Evolutionary conservation across 1,140 invertebrate species (phyloP), one percentile per base, ranked within the genome.

Genomic region (Drosophila azteca): DNA sequence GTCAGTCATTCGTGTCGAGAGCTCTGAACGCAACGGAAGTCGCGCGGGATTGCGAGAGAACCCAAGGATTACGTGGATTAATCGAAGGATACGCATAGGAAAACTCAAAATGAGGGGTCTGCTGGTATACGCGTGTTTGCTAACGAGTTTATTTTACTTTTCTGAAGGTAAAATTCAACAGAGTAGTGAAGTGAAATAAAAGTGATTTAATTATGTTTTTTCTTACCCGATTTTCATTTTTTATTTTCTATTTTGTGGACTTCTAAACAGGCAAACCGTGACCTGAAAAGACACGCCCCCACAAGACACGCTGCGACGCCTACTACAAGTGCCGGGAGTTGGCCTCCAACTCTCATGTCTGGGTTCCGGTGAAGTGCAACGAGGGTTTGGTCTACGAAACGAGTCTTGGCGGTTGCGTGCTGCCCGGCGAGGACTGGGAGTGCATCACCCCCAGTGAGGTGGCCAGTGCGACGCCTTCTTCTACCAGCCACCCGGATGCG

Each of bases 281-380:
- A 55, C 93, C 93, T 45, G 92, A 93, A 80, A 72, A 90, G 62
- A 92, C 90, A 62, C 92, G 92, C 57, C 90, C 92, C 15, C 93
- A 94, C 67, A 68, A 80, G 43, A 93, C 92, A 0, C 92, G 93
- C 41, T 94, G 93, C 51, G 92, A 90, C 50, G 89, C 92, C 61
- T 94, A 92, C 87, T 93, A 92, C 54, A 93, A 92, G 39, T 94
- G 93, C 52, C 75, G 93, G 6, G 92, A 93, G 79, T 39, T 94
- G 6, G 91, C 92, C 11, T 77, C 80, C 43, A 91, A 90, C 1
- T 90, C 90, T 11, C 92, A 93, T 49, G 92, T 92, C 6, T 94
- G 93, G 93, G 79, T 92, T 3, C 93, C 93, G 0, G 77, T 88
- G n/a, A 92, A 91, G 55, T 94, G 93, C 66, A 85, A 90, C 24